Evolutionary conservation across 2,113 vertebrate genomes (phyloP).

Genomic region (Gallinago undulata): DNA sequence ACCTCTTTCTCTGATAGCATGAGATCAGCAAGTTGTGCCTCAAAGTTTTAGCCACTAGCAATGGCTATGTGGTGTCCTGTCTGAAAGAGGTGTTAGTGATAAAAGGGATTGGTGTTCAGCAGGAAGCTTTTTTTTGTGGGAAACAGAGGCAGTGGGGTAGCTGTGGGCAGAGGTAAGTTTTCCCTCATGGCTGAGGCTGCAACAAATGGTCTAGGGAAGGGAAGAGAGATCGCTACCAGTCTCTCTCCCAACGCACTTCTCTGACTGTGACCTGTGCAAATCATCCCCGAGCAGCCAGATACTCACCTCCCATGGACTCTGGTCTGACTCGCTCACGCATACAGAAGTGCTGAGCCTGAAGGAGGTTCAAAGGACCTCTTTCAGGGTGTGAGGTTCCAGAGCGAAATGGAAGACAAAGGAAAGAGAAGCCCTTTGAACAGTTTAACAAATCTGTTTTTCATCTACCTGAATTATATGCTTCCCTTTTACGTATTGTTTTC

Average conservation of each 20-base stretch:
- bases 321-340: background rate
- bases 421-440: background rate
- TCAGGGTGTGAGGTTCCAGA: accelerated
- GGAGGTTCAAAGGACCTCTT: background rate
- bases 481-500: background rate
- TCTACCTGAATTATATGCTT: background rate
- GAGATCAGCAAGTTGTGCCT: background rate
- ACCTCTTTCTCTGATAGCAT: background rate
- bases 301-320: background rate
- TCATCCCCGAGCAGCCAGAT: background rate
- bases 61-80: accelerated
- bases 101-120: background rate
- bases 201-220: background rate
- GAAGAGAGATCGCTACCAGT: background rate
- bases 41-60: background rate
- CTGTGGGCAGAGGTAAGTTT: background rate
- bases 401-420: background rate
- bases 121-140: background rate
- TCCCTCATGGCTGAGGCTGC: background rate
- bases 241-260: background rate
- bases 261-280: background rate
- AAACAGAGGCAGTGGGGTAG: background rate
- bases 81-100: background rate
- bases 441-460: background rate
- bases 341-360: background rate